phyloP scores from a whole-genome alignment of 1,140 invertebrate species.

The Pseudomyrmex dendroicus region DNA sequence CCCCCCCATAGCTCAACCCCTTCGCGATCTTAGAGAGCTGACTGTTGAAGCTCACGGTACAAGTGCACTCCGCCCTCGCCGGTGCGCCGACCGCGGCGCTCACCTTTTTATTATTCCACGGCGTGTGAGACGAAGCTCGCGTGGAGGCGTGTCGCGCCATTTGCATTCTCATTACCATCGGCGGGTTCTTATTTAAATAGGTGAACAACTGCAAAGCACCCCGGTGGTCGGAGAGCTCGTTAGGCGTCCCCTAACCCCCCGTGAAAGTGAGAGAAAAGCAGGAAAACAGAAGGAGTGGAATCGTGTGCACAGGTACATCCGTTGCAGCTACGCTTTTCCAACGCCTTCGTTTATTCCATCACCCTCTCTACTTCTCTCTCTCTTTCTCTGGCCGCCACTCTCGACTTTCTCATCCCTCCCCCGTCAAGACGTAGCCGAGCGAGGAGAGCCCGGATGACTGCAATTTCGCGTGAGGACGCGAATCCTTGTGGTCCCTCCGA shows the following conservation, averaged over 20 bases:
- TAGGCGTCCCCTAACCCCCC: slow-evolving; percentile 33
- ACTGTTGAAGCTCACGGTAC: slow-evolving; percentile 20
- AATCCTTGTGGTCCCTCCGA: slow-evolving; percentile 21
- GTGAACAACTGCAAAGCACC: slow-evolving; percentile 72
- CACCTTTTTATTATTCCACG: slow-evolving; percentile 69
- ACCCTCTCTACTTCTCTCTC: background rate
- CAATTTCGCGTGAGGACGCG: slow-evolving; percentile 29
- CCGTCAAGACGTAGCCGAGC: background rate
- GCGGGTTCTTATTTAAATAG: slow-evolving; percentile 76
- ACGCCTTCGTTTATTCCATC: background rate
- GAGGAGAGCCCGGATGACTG: slow-evolving; percentile 41
- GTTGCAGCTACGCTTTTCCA: slow-evolving; percentile 9
- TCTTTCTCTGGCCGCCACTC: background rate
- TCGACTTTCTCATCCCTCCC: slow-evolving; percentile 14
- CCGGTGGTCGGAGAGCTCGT: slow-evolving; percentile 59
- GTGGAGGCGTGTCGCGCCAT: slow-evolving; percentile 68
- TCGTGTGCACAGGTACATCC: slow-evolving; percentile 40
- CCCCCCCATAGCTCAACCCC: background rate
- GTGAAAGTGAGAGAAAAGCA: background rate
- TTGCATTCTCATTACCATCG: slow-evolving; percentile 80
- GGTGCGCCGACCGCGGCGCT: slow-evolving; percentile 9
- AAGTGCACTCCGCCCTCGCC: background rate
- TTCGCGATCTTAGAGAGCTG: background rate
- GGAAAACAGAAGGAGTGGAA: background rate
- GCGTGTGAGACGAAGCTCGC: slow-evolving; percentile 70